These are phyloP conservation scores for Uropsilus gracilis DNA, from an alignment of 2,113 vertebrate genomes.

Conservation along the genomic window DNA sequence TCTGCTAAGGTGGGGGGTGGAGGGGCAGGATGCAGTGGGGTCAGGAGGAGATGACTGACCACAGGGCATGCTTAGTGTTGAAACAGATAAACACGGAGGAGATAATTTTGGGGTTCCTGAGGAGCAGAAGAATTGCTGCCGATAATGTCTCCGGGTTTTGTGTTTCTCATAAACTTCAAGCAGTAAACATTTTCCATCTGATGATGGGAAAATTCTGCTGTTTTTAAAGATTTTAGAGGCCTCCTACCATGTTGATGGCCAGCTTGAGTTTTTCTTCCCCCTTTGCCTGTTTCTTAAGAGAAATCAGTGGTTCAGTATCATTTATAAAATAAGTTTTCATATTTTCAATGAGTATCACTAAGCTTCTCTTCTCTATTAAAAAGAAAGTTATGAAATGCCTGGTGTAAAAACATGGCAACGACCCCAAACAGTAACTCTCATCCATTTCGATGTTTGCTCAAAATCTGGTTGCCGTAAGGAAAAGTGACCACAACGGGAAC, in stretches of 20 bases:
- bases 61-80: background rate
- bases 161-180: background rate
- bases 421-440: background rate
- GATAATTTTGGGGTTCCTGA: constrained; percentile 4
- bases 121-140: background rate
- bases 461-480: background rate
- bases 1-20: background rate
- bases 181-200: background rate
- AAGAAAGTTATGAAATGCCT: background rate
- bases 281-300: background rate
- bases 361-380: background rate
- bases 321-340: background rate
- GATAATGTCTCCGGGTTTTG: background rate
- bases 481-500: background rate
- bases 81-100: background rate
- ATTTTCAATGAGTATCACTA: background rate
- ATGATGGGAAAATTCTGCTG: background rate
- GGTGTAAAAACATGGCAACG: background rate
- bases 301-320: background rate
- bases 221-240: background rate
- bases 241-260: background rate
- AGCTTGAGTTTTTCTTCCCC: background rate
- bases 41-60: constrained; percentile 9
- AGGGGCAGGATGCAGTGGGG: background rate
- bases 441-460: background rate